These are phyloP conservation scores for Tenthredo notha DNA, from an alignment of 2,888 invertebrate species.

Conservation along the genomic window DNA sequence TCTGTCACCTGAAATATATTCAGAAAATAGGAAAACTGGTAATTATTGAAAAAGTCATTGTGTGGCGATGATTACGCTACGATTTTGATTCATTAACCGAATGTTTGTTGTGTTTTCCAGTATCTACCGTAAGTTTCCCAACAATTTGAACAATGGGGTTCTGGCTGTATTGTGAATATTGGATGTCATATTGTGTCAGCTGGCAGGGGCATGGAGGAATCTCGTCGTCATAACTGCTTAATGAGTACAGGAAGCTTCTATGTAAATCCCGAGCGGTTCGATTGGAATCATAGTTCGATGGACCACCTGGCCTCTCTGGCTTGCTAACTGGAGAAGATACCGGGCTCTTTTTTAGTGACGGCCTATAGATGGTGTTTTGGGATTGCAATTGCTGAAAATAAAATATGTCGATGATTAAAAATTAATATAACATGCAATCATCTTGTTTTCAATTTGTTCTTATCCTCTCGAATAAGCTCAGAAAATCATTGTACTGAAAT, in stretches of 20 bases:
- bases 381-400: slow-evolving; percentile 1
- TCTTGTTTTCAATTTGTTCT: neutral
- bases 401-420: slow-evolving; percentile 7
- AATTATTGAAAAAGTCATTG: neutral
- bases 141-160: too few relatives aligned
- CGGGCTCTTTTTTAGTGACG: neutral
- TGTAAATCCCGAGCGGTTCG: too few relatives aligned
- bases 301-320: slow-evolving; percentile 1
- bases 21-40: too few relatives aligned
- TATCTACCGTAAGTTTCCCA: neutral
- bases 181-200: too few relatives aligned
- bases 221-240: too few relatives aligned
- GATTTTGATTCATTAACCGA: slow-evolving; percentile 1
- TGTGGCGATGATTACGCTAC: neutral
- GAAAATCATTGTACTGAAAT: slow-evolving; percentile 4
- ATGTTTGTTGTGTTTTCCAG: neutral
- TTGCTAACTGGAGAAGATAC: neutral
- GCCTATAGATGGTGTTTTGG: neutral
- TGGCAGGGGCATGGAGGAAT: too few relatives aligned
- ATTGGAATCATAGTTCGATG: neutral
- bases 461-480: neutral
- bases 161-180: too few relatives aligned
- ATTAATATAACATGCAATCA: slow-evolving; percentile 3
- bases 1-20: too few relatives aligned
- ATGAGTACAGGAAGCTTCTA: too few relatives aligned